These are phyloP conservation scores for Nebria brevicollis DNA, from an alignment of 2,888 invertebrate genomes.

Conservation along the genomic window DNA sequence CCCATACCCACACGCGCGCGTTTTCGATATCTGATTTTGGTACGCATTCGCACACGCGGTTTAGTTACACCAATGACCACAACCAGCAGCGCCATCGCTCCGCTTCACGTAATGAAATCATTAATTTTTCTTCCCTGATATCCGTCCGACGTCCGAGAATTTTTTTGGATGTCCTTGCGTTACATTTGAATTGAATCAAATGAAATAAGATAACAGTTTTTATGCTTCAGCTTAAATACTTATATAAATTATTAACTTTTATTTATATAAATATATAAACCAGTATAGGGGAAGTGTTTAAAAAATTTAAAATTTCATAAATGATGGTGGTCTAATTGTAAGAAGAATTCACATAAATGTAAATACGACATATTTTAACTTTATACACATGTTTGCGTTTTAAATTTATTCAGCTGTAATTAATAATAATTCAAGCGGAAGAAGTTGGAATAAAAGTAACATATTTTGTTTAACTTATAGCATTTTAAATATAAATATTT, in stretches of 20 bases:
- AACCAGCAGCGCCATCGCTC: slow-evolving; percentile 1
- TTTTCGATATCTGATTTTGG: slow-evolving; percentile 45
- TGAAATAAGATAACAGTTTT: background rate
- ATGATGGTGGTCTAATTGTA: no score
- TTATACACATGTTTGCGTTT: no score
- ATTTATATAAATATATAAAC: no score
- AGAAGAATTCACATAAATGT: no score
- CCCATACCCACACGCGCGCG: background rate
- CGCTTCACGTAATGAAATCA: slow-evolving; percentile 32
- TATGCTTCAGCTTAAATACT: background rate
- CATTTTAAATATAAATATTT: background rate
- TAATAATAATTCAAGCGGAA: no score
- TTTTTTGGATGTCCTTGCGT: background rate
- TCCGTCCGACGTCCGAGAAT: background rate
- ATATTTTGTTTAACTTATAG: background rate
- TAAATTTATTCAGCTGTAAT: no score
- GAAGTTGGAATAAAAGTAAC: no score
- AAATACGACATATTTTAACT: no score
- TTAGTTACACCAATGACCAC: slow-evolving; percentile 4
- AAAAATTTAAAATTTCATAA: no score
- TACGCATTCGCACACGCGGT: slow-evolving; percentile 38
- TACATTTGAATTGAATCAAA: background rate
- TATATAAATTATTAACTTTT: background rate
- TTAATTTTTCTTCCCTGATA: slow-evolving; percentile 27
- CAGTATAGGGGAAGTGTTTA: no score